Evolutionary conservation across 2,797 vertebrate species (phyloP).

Genomic region (Huso huso): DNA sequence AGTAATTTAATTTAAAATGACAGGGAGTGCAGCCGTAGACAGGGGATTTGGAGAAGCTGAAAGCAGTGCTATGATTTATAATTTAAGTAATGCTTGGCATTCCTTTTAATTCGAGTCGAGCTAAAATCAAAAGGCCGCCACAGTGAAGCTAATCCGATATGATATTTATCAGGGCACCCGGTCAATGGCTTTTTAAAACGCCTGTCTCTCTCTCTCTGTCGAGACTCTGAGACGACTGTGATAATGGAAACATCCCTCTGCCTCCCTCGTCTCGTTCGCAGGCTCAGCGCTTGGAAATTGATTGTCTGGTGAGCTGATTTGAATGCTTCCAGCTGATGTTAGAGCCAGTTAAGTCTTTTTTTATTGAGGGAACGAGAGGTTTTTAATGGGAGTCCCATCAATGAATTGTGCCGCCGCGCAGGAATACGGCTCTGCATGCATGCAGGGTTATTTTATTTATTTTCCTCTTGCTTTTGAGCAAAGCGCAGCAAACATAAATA

Average conservation of each 20-base stretch:
- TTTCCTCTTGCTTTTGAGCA: slow-evolving; percentile 17
- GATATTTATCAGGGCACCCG: slow-evolving; percentile 68
- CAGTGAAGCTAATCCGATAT: slow-evolving; percentile 67
- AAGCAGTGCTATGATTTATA: slow-evolving; percentile 77
- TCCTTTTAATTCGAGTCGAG: slow-evolving; percentile 58
- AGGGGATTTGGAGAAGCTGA: slow-evolving; percentile 54
- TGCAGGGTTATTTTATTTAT: slow-evolving; percentile 3
- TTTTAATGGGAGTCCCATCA: slow-evolving; percentile 68
- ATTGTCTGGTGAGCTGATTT: slow-evolving; percentile 68
- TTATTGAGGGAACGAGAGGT: slow-evolving; percentile 69
- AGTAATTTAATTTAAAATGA: slow-evolving; percentile 72
- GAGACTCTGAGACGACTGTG: slow-evolving; percentile 54
- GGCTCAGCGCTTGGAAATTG: slow-evolving; percentile 67
- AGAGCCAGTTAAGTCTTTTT: slow-evolving; percentile 72
- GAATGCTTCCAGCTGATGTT: slow-evolving; percentile 65
- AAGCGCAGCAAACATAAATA: slow-evolving; percentile 32
- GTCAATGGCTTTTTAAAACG: slow-evolving; percentile 64
- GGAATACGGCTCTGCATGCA: slow-evolving; percentile 25
- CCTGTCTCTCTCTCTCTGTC: slow-evolving; percentile 45
- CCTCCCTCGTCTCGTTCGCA: slow-evolving; percentile 55
- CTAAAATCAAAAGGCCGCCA: slow-evolving; percentile 65
- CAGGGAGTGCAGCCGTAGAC: slow-evolving; percentile 59
- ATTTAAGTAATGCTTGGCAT: slow-evolving; percentile 74
- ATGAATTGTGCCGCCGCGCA: slow-evolving; percentile 59
- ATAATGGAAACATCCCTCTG: slow-evolving; percentile 68